Base-by-base conservation (phyloP, 2,888 invertebrate species). In the Encarsia formosa region DNA sequence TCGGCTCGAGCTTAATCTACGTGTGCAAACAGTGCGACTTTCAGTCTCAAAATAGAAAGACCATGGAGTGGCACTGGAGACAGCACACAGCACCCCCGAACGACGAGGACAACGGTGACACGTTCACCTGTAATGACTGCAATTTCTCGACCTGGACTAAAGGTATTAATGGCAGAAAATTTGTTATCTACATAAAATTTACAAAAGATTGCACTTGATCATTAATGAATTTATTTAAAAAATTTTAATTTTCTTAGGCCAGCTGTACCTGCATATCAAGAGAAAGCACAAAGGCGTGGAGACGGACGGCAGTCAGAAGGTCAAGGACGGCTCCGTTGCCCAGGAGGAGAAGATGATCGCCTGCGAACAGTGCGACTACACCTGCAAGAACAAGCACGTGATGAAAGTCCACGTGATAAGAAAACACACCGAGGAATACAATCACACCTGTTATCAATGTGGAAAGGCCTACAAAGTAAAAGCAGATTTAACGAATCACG, bases 401-500 rank as follows among this genome's bases (percentile, higher is more conserved):
- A 32, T 71, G 23, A 69, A 68, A 47, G 66, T 67, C 15, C 71
- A 70, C 38, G 52, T 69, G 6, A 67, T 64, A 22, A 61, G 70
- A 1, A 68, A 63, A 32, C 70, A 69, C 40, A 65, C 61, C 4
- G 58, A 62, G 0, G 66, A 65, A 2, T 70, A 59, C 37, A 68
- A 68, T 13, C 66, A 66, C 56, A 60, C 61, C 23, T 70, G 70
- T 57, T 62, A 66, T 16, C 59, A 57, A 9, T 70, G 70, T 29
- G 63, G 62, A 0, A 69, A 69, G 40, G 70, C 68, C 52, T 70
- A 67, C 49, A 69, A 70, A 34, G 65, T 71, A n/a, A 68, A 67
- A n/a, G 65, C 70, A 1, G 70, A 71, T 42, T 62, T 70, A 57
- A 64, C 66, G n/a, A 60, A 67, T 1, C 71, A 71, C 49, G 63